Conservation (phyloP, 2,888 invertebrate genomes). For the Patella caerulea region DNA sequence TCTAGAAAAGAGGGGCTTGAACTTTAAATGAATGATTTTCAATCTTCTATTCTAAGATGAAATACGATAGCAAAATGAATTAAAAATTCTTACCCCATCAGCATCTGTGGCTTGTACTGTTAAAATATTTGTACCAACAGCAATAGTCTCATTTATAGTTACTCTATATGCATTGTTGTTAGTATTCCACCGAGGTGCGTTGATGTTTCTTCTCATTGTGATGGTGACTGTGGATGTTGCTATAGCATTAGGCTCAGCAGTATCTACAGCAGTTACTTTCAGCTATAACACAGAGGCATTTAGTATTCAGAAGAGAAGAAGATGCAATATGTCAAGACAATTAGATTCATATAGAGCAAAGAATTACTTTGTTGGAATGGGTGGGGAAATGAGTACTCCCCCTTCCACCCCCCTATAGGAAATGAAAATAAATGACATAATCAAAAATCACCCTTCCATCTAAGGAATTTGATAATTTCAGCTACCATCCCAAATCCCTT, state of each 20-base stretch:
- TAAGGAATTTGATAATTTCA: too few species aligned
- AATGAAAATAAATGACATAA: too few species aligned
- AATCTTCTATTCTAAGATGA: neutral
- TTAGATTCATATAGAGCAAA: too few species aligned
- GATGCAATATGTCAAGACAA: too few species aligned
- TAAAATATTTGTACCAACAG: constrained; percentile 46
- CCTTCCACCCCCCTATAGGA: too few species aligned
- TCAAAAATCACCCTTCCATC: too few species aligned
- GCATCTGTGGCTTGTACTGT: constrained; percentile 49
- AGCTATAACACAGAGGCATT: constrained; percentile 42
- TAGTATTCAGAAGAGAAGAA: too few species aligned
- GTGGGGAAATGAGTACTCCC: too few species aligned
- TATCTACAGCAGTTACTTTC: constrained; percentile 51
- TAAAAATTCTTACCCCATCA: constrained; percentile 43
- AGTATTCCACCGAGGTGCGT: constrained; percentile 43
- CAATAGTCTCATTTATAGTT: constrained; percentile 51
- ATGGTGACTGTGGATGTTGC: constrained; percentile 57
- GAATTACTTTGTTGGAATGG: too few species aligned
- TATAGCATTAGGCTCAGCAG: constrained; percentile 46
- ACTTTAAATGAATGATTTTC: neutral
- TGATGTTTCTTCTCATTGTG: constrained; percentile 48
- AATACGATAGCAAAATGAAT: neutral
- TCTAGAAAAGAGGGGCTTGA: too few species aligned
- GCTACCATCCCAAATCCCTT: too few species aligned
- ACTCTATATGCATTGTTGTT: constrained; percentile 33